Evolutionary conservation across 92 coral and sea anemone species (phyloP), one percentile per base, ranked within the genome.

Genomic region (Zoanthus gigantus): DNA sequence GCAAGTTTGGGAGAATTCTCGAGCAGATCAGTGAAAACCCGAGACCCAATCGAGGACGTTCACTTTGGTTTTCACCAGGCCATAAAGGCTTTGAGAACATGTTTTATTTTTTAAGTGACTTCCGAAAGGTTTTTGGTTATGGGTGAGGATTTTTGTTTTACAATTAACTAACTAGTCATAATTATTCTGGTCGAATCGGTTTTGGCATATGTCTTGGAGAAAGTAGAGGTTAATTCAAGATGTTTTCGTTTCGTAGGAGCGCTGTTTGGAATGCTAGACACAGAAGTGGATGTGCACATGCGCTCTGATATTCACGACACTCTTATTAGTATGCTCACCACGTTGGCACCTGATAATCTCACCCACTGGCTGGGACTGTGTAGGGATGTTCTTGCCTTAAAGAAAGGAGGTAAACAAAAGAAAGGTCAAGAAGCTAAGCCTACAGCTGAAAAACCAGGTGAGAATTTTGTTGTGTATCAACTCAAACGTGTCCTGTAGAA

Each of bases 321-420:
- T 71, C 91, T 97, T 82, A 95, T 92, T 91, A 97, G 99, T 81
- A 97, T 97, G 98, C 90, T 97, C 37, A 96, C 94, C 90, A 92
- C 99, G 17, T 84, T 97, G 44, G 98, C 99, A 50, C 95, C 98
- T 73, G 84, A 85, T 73, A 91, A 93, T 57, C 91, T 97, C 76
- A 95, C 99, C 18, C 99, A 95, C 90, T 97, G 99, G 99, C 92
- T 97, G 29, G 98, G 97, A 0, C 85, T 97, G 89, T 95, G 97
- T 54, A 91, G 96, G 37, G 98, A 93, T 79, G 99, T 97, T 12
- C 92, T 97, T 47, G 94, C 99, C 45, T 96, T 95, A 61, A 91
- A 95, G 18, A 97, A 97, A 79, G 90, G 94, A 68, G 93, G 91
- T 66, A 92, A 93, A 42, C 94, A 77, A 32, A 77, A 83, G 46